Evolutionary conservation across 2,888 invertebrate species (phyloP).

Genomic region (Schizotus pectinicornis): DNA sequence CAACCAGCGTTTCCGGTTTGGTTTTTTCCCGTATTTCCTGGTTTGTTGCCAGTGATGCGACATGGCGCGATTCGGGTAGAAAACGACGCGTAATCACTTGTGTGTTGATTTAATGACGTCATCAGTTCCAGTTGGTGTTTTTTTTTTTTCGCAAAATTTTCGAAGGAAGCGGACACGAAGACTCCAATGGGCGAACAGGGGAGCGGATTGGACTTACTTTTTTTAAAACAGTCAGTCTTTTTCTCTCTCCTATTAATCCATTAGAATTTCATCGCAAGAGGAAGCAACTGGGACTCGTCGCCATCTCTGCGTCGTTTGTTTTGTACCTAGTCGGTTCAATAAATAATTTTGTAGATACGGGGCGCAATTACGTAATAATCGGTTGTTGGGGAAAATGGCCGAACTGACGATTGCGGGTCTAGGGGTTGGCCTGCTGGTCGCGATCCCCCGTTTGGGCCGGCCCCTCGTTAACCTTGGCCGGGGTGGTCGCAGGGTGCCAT

Average conservation of each 20-base stretch:
- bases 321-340: too few relatives aligned
- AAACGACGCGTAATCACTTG: constrained; percentile 4
- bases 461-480: constrained; percentile 27
- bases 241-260: constrained; percentile 55
- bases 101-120: constrained; percentile 24
- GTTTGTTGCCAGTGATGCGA: constrained; percentile 1
- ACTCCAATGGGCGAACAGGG: constrained; percentile 50
- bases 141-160: constrained; percentile 7
- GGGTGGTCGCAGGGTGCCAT: constrained; percentile 6
- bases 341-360: too few relatives aligned
- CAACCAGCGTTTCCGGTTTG: constrained; percentile 5
- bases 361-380: not conserved
- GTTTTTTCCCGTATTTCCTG: constrained; percentile 12
- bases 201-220: constrained; percentile 53
- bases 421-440: not conserved
- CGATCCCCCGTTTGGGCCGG: constrained; percentile 4
- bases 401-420: not conserved
- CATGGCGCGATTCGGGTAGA: constrained; percentile 1
- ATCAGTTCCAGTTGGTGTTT: constrained; percentile 16
- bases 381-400: not conserved
- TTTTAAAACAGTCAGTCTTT: constrained; percentile 52
- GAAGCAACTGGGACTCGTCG: not conserved
- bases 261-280: constrained; percentile 30
- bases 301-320: too few relatives aligned
- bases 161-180: constrained; percentile 10